Base-by-base conservation (phyloP, 2,888 invertebrate species). In the Ectemnius lituratus region DNA sequence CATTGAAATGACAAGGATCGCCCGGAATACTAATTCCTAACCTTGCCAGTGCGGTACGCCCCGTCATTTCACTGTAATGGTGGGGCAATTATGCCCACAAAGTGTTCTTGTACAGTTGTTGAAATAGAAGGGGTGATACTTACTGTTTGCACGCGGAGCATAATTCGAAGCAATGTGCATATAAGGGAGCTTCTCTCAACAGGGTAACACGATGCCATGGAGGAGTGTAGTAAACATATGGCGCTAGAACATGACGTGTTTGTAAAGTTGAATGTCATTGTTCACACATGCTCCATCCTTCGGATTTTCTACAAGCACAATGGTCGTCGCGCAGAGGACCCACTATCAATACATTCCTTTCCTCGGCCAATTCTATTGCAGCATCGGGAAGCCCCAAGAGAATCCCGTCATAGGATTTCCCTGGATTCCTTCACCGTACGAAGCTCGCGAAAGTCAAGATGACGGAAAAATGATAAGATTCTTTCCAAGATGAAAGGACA, bases 371-470 rank as follows among this genome's bases (percentile, higher is more conserved):
- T 47, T 47, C n/a, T 52, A 52, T 52, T 13, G 52, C 52, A 1
- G 52, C n/a, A 14, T 0, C n/a, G 52, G 14, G 64, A 37, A 13
- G 0, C 27, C 46, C 13, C 6, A 45, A 45, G 47, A 20, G 70
- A 67, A 62, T 46, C 59, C 23, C 23, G 2, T 23, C 64, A 37
- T 11, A 37, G 37, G 37, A 37, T 37, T 37, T 37, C 11, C 8
- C 37, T 11, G 11, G 37, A 8, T 11, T 11, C 37, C 8, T 37
- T 37, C 8, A 45, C 63, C 46, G 64, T 67, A 63, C 65, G 59
- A 65, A 11, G 45, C 2, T 23, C 23, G 23, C 18, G 28, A 47
- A 66, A 69, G 58, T 56, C 69, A 58, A 70, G 27, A 75, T 77
- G 37, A 37, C 37, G 37, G 37, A 2, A 37, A 37, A 37, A 6